Evolutionary conservation across 2,888 invertebrate species (phyloP).

Genomic region (Phengaris alcon): DNA sequence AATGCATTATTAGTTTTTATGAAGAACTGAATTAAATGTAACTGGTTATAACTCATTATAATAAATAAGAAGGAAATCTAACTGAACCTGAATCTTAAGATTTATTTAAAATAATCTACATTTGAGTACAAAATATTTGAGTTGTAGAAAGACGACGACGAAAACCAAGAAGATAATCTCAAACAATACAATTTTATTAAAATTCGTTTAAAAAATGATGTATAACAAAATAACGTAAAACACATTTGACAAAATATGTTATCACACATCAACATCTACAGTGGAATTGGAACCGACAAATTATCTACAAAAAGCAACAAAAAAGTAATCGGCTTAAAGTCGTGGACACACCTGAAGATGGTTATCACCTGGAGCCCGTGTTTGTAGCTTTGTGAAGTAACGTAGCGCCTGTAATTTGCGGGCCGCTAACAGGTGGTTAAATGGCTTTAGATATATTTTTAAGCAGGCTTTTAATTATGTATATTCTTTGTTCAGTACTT

Average conservation of each 20-base stretch:
- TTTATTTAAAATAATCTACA: no score
- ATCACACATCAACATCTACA: constrained; percentile 5
- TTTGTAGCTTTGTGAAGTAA: not conserved
- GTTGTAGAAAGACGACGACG: not conserved
- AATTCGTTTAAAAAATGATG: not conserved
- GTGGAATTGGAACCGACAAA: not conserved
- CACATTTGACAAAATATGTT: constrained; percentile 3
- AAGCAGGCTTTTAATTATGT: not conserved
- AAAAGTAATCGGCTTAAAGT: constrained; percentile 3
- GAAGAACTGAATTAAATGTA: not conserved
- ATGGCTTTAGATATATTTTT: not conserved
- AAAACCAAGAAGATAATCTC: not conserved
- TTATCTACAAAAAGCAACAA: not conserved
- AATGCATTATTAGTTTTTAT: not conserved
- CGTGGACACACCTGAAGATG: constrained; percentile 11
- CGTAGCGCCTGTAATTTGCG: constrained; percentile 1
- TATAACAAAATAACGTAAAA: not conserved
- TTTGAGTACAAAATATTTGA: no score
- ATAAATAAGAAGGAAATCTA: no score
- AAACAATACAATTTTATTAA: not conserved
- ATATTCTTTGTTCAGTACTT: no score
- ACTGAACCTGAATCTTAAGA: no score
- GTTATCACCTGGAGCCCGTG: not conserved
- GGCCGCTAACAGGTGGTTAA: not conserved
- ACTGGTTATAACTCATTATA: not conserved